Evolutionary conservation across 2,888 invertebrate genomes (phyloP).

Genomic region (Balanococcus diminutus): DNA sequence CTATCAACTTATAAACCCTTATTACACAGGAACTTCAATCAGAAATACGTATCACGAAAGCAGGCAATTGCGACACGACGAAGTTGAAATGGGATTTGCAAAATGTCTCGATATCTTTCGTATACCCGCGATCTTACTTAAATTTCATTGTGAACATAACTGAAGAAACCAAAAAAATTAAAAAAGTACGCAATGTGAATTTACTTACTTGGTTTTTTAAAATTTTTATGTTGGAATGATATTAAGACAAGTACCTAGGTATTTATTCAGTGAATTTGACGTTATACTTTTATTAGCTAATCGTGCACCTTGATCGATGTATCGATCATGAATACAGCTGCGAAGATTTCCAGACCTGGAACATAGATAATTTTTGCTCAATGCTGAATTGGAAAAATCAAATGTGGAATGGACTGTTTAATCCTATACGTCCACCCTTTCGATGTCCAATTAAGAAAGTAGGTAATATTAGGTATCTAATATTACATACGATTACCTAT

Average conservation of each 20-base stretch:
- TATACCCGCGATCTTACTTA: background rate
- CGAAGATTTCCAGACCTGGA: conserved; percentile 33
- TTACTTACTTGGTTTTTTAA: too few species aligned
- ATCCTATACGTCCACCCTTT: background rate
- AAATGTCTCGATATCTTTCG: background rate
- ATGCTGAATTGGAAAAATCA: conserved; percentile 16
- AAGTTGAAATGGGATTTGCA: background rate
- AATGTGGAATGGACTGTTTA: background rate
- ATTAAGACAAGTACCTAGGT: too few species aligned
- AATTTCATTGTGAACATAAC: background rate
- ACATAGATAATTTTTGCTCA: background rate
- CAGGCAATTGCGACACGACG: background rate
- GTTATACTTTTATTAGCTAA: background rate
- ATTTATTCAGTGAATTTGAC: background rate
- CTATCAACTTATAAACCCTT: too few species aligned
- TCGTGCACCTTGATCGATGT: background rate
- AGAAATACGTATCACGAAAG: background rate
- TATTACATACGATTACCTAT: too few species aligned
- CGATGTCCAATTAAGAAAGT: conserved; percentile 31
- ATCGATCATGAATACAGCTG: conserved; percentile 5
- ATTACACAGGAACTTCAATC: background rate
- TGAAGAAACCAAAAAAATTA: background rate
- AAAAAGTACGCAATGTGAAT: background rate
- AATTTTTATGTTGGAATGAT: too few species aligned
- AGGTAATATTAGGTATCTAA: background rate